phyloP scores from a whole-genome alignment of 2,113 vertebrate species.

The Oxyura jamaicensis region DNA sequence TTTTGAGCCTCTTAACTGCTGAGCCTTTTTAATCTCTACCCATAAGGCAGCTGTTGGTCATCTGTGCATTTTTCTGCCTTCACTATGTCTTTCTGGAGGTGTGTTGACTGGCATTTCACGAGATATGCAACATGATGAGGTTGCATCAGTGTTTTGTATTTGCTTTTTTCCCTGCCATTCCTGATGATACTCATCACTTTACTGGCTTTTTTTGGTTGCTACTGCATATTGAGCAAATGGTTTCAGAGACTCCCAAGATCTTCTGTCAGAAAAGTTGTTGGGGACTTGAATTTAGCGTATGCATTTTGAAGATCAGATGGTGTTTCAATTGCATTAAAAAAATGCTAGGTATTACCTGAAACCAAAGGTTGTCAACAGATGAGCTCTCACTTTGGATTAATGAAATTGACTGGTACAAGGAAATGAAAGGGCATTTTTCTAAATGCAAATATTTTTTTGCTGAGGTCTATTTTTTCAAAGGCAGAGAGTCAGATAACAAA shows the following conservation, averaged over 20 bases:
- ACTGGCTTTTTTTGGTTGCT: not conserved
- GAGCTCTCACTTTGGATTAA: not conserved
- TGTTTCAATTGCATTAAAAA: not conserved
- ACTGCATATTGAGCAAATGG: not conserved
- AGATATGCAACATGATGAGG: not conserved
- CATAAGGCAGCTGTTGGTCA: not conserved
- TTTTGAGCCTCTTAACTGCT: not conserved
- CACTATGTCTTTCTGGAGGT: not conserved
- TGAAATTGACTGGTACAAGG: not conserved
- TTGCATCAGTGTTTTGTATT: not conserved
- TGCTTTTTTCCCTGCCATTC: not conserved
- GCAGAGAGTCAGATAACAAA: not conserved
- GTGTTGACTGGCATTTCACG: not conserved
- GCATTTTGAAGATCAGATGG: not conserved
- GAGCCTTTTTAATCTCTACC: not conserved
- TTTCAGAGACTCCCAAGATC: not conserved
- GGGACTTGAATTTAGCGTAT: not conserved
- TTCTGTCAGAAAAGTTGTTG: not conserved
- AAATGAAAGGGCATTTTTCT: not conserved
- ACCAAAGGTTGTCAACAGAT: not conserved
- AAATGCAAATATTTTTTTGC: conserved; percentile 27
- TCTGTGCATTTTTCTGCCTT: not conserved
- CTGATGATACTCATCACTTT: not conserved
- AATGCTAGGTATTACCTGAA: not conserved
- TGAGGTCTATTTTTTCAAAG: conserved; percentile 28